A percentile compares a stretch with the other conserved stretches of the same genome.
phyloP scores from a whole-genome alignment of 2,797 vertebrate species.

The Chiropotes sagulatus region DNA sequence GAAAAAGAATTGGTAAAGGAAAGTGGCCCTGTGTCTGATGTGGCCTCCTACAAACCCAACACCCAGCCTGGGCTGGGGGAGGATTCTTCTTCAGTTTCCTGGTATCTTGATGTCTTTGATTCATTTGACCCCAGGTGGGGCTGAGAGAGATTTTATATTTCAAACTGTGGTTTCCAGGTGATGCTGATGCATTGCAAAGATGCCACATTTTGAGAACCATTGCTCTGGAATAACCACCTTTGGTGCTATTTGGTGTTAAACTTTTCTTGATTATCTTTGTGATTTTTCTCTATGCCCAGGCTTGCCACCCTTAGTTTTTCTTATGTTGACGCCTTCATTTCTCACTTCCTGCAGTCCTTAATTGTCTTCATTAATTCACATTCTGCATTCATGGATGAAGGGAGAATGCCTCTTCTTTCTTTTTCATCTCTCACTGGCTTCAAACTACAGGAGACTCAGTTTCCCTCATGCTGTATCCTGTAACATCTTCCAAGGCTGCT shows the following conservation, averaged over 20 bases:
- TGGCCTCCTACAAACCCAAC: neutral
- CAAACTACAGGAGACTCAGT: neutral
- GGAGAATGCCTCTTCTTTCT: neutral
- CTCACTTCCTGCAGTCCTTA: neutral
- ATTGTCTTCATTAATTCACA: neutral
- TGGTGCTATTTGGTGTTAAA: neutral
- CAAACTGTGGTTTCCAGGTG: neutral
- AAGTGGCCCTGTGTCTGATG: neutral
- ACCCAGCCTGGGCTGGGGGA: neutral
- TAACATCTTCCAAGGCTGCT: neutral
- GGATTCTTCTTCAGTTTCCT: neutral
- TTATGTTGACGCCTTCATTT: neutral
- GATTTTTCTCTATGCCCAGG: neutral
- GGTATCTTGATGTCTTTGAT: neutral
- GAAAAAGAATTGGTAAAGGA: neutral
- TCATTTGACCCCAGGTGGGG: neutral
- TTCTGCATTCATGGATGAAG: neutral
- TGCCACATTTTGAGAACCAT: neutral
- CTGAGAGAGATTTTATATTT: neutral
- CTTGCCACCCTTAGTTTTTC: neutral
- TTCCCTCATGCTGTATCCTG: neutral
- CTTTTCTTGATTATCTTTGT: neutral
- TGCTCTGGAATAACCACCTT: neutral
- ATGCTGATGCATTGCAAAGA: neutral
- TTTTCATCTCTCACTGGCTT: neutral